Base-by-base conservation (phyloP, 2,888 invertebrate genomes). In the Mimachlamys varia region DNA sequence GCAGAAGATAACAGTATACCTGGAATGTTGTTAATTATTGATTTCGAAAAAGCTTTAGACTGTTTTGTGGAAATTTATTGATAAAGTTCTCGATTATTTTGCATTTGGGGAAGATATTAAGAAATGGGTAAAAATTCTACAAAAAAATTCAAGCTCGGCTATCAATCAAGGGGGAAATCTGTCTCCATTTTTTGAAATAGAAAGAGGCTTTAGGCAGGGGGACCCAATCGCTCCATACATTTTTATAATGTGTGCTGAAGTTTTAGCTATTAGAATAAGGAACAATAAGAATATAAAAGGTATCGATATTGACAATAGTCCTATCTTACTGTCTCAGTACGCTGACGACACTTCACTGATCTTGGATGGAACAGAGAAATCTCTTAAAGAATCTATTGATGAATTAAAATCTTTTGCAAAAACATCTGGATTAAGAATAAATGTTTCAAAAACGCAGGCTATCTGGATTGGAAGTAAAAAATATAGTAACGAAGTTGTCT, bases 271-370 rank as follows among this genome's bases (percentile, higher is more conserved):
- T 53, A 55, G 37, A 27, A n/a, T 89, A 7, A 27, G 89, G 33
- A 89, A 89, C 33, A 89, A 89, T 55, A 89, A 89, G 0, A 27
- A 89, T 89, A n/a, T 89, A 88, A 53, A 89, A 53, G 53, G 33
- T 37, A 53, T 89, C 37, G 58, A 22, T 22, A 89, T 89, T 33
- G 89, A 89, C 27, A 37, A n/a, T n/a, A 37, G 37, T 55, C 55
- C 53, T 19, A 37, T 37, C 22, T 19, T 55, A 50, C 27, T 89
- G 12, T 89, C 89, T 19, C 22, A 89, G 27, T 89, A 55, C 5
- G 89, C 89, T 33, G 15, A 89, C 27, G 55, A 50, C 58, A 89
- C 89, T 53, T 53, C 53, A 53, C 53, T 53, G 53, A 53, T 53
- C 12, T 53, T 53, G 12, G 53, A 53, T 19, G 53, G 53, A 53